Evolutionary conservation across 1,140 invertebrate species (phyloP), one percentile per base, ranked within the genome.

Genomic region (Ericerus pela): DNA sequence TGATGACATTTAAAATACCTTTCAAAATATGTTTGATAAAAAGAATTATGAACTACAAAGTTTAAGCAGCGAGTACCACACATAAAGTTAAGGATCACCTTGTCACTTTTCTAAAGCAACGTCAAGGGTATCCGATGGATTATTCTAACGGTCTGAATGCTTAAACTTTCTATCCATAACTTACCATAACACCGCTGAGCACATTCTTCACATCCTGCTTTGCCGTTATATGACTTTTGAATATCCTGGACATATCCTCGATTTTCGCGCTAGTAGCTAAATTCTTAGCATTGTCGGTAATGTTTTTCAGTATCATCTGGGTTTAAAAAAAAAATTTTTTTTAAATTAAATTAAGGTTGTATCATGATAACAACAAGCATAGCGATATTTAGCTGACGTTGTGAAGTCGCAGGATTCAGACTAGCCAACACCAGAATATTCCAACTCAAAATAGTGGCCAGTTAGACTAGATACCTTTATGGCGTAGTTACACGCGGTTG

Each of bases 181-280:
- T 68, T 68, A 80, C 81, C 85, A 95, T 95, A 26, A 95, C 91
- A 43, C 91, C 91, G 59, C 88, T 94, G 18, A 96, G 73, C 12
- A 88, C 88, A 69, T 86, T 89, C 67, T 91, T 93, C n/a, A 94
- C 87, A 67, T 93, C 86, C 66, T 91, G 88, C 67, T 91, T 91
- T 6, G 88, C 87, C 29, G 85, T 83, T 70, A 94, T 87, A 66
- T 91, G 88, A 59, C 87, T 90, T 68, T 93, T 92, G 69, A 97
- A 90, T 22, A 96, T 65, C 63, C 89, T 80, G 36, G 88, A 89
- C 84, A 97, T 92, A 64, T 96, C 93, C 72, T 95, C 92, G 53
- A 96, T 96, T 72, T 94, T 94, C 0, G 91, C 91, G 69, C 94
- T 95, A 0, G 92, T 89, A n/a, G 92, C 90, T 43, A 96, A 72